Evolutionary conservation across 2,888 invertebrate genomes (phyloP).

Genomic region (Eudasyphora cyanicolor): DNA sequence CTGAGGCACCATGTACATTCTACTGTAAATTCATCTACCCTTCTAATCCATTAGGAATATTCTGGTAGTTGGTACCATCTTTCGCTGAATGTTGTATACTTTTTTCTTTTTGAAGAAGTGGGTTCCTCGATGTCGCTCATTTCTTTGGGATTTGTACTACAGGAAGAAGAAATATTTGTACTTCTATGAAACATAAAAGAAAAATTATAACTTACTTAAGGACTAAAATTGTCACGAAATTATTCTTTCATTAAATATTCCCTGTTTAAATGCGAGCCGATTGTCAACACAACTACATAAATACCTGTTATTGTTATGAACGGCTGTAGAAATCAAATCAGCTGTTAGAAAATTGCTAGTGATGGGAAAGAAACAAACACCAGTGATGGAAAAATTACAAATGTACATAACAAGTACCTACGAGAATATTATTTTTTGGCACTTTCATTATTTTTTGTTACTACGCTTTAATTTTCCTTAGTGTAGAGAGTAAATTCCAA

Average conservation of each 20-base stretch:
- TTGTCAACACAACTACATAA: not conserved
- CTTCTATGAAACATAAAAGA: not conserved
- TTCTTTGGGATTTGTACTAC: not conserved
- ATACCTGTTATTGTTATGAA: not conserved
- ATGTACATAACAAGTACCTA: too few relatives aligned
- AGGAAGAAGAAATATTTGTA: not conserved
- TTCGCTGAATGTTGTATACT: conserved; percentile 29
- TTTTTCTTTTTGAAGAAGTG: conserved; percentile 34
- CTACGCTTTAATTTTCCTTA: not conserved
- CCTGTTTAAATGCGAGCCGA: not conserved
- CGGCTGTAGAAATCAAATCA: not conserved
- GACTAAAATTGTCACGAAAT: not conserved
- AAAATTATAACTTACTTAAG: not conserved
- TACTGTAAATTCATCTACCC: conserved; percentile 26
- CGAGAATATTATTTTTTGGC: not conserved
- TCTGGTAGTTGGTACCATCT: conserved; percentile 32
- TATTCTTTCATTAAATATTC: not conserved
- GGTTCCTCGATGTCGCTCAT: conserved; percentile 14
- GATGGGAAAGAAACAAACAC: not conserved
- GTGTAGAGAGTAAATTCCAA: too few relatives aligned
- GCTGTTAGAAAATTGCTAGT: not conserved
- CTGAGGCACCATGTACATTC: conserved; percentile 28
- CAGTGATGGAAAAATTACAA: too few relatives aligned
- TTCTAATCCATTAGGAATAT: conserved; percentile 31
- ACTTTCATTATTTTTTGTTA: not conserved